Conservation (phyloP, 1,140 invertebrate species). For the Orussus abietinus region DNA sequence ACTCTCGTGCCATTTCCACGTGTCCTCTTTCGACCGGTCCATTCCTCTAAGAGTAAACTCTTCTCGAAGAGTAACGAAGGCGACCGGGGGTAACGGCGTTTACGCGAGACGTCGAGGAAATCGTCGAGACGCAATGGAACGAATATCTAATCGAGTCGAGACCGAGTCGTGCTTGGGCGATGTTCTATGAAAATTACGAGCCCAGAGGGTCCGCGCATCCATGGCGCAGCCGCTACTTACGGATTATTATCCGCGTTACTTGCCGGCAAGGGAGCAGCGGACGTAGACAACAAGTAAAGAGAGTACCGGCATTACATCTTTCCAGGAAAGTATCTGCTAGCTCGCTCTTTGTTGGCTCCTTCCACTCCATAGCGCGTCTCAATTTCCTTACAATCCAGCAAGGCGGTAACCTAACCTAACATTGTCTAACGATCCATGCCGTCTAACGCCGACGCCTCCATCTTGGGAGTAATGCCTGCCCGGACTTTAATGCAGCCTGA, state of each 20-base stretch:
- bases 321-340: conserved; percentile 18
- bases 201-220: neutral
- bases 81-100: no score
- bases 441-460: no score
- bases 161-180: conserved; percentile 19
- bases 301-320: conserved; percentile 7
- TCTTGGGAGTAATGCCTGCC: no score
- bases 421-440: no score
- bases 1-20: no score
- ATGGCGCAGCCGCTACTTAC: conserved; percentile 17
- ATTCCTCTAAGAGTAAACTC: no score
- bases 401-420: no score
- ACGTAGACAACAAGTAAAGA: no score
- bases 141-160: conserved; percentile 20
- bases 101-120: conserved; percentile 4
- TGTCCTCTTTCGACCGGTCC: no score
- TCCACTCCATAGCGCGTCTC: conserved; percentile 2
- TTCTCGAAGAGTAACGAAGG: no score
- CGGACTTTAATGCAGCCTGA: no score
- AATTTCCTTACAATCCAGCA: conserved; percentile 10
- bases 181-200: conserved; percentile 23
- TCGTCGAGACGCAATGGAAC: conserved; percentile 27
- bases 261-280: neutral
- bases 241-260: conserved; percentile 19
- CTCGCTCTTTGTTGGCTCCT: conserved; percentile 7